Evolutionary conservation across 1,140 invertebrate species (phyloP).

Genomic region (Mycetomoellerius zeteki): DNA sequence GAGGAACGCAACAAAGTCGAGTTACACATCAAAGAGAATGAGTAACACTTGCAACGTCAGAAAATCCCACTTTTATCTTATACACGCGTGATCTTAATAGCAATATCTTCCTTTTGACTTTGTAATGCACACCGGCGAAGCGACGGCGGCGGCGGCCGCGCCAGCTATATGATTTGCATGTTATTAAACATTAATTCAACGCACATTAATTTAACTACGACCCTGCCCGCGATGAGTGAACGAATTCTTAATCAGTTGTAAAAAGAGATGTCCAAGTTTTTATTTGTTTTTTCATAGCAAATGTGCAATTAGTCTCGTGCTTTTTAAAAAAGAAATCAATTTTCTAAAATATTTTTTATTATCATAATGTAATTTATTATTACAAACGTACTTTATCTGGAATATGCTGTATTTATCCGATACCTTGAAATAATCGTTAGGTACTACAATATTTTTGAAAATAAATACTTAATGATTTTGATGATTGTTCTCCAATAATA

Average conservation of each 20-base stretch:
- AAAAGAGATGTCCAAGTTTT: not conserved
- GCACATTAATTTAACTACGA: conserved; percentile 28
- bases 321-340: not conserved
- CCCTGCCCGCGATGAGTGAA: not conserved
- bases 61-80: conserved; percentile 40
- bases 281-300: not conserved
- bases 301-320: not conserved
- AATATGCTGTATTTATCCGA: not conserved
- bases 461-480: not conserved
- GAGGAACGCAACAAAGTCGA: conserved; percentile 3
- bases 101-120: conserved; percentile 32
- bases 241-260: conserved; percentile 19
- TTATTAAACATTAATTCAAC: conserved; percentile 56
- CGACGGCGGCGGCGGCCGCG: conserved; percentile 40
- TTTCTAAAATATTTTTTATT: not conserved
- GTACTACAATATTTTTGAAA: not conserved
- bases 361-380: too few relatives aligned
- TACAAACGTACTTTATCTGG: not conserved
- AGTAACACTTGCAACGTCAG: conserved; percentile 42
- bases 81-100: conserved; percentile 23
- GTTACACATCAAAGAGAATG: conserved; percentile 48
- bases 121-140: conserved; percentile 63
- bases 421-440: not conserved
- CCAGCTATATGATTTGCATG: conserved; percentile 56
- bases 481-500: not conserved